A percentile compares a stretch with the other conserved stretches of the same genome.
phyloP scores from a whole-genome alignment of 2,113 vertebrate genomes.

The Gyps fulvus region DNA sequence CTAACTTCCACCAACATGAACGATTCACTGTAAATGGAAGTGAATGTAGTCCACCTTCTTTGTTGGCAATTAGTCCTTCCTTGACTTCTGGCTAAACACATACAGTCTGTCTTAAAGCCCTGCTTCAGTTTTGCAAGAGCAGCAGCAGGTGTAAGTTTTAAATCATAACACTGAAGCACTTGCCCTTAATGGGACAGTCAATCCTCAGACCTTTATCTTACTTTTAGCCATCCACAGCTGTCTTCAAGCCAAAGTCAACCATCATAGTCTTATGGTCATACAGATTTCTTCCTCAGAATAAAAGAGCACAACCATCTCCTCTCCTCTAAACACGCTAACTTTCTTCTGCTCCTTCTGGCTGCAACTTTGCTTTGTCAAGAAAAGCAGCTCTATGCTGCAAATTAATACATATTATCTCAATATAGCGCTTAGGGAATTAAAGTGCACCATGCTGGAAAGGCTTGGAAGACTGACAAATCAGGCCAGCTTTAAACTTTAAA shows the following conservation, averaged over 20 bases:
- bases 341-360: neutral
- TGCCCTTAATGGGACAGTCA: neutral
- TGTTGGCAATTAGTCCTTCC: neutral
- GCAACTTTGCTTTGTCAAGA: neutral
- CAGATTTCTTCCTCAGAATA: neutral
- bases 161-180: neutral
- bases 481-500: neutral
- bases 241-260: neutral
- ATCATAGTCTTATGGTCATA: neutral
- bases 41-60: neutral
- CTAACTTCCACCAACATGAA: neutral
- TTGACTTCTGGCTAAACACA: neutral
- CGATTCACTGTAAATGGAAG: accelerated
- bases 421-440: neutral
- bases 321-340: neutral
- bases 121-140: neutral
- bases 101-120: neutral
- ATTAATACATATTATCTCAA: neutral
- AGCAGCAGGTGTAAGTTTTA: neutral
- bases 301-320: neutral
- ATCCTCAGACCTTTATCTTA: neutral
- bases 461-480: neutral
- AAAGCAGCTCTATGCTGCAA: neutral
- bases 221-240: neutral
- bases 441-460: neutral